Evolutionary conservation across 2,113 vertebrate genomes (phyloP), one percentile per base, ranked within the genome.

Genomic region (Vicugna pacos): DNA sequence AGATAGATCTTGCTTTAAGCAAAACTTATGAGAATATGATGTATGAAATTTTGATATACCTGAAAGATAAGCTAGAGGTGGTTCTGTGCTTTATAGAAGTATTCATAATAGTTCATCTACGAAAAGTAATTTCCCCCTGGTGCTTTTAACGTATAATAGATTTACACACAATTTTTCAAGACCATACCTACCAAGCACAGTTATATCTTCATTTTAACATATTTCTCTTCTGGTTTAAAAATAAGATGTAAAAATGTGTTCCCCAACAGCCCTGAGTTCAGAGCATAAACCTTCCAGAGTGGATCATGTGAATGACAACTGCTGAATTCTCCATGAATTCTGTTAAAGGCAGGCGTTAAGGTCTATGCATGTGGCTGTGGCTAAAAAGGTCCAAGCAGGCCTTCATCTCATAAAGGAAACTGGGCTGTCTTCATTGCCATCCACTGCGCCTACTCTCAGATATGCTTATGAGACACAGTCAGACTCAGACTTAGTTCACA

Each of bases 81-180:
- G 42, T 89, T 86, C 82, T 96, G 88, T 95, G 76, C 92, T 72
- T 96, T 89, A 73, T 42, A 76, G 88, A 96, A 95, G 93, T 96
- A 97, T 88, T 95, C 89, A 75, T 64, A 94, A 91, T 75, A 73
- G 58, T 46, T 95, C 67, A 77, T 50, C 88, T 90, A 88, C 92
- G 69, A 87, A 96, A 97, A 60, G 32, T 93, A 46, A 95, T 85
- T 93, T 89, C 83, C 52, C 52, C 89, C 26, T 88, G 83, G 28
- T 64, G 32, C 80, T 95, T 97, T 96, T 96, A 90, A 94, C 2
- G 28, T 35, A 20, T 76, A 93, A 93, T 84, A 95, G 92, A 95
- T 95, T 96, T 70, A 85, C 28, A 82, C 0, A 32, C 46, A 94
- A 80, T 17, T 91, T 91, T 60, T 87, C 32, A 54, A 73, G 60